Conservation (phyloP, 1,140 invertebrate genomes). For the fruit fly (Drosophila melanogaster) region Release_6_plus_ISO1_MT NT_037436.4:21440001-21440500, state of each 20-base stretch:
- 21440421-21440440: conserved; percentile 28
- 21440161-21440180: conserved; percentile 18
- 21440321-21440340: conserved; percentile 65
- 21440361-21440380: conserved; percentile 62
- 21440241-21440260: conserved; percentile 50
- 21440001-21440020: conserved; percentile 52
- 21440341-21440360: conserved; percentile 66
- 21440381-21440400: conserved; percentile 49
- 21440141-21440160: conserved; percentile 51
- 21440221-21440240: conserved; percentile 50
- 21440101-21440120: conserved; percentile 60
- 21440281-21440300: not conserved
- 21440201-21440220: conserved; percentile 34
- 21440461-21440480: not conserved
- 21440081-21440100: conserved; percentile 63
- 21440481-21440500: no score
- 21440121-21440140: conserved; percentile 45
- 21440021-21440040: conserved; percentile 59
- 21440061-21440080: conserved; percentile 62
- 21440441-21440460: conserved; percentile 56
- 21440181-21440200: conserved; percentile 41
- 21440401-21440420: conserved; percentile 47
- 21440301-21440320: conserved; percentile 12
- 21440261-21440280: conserved; percentile 45
- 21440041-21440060: conserved; percentile 47